A percentile compares a stretch with the other conserved stretches of the same genome.
phyloP scores from a whole-genome alignment of 2,113 vertebrate species.

The Leptocoma aspasia region DNA sequence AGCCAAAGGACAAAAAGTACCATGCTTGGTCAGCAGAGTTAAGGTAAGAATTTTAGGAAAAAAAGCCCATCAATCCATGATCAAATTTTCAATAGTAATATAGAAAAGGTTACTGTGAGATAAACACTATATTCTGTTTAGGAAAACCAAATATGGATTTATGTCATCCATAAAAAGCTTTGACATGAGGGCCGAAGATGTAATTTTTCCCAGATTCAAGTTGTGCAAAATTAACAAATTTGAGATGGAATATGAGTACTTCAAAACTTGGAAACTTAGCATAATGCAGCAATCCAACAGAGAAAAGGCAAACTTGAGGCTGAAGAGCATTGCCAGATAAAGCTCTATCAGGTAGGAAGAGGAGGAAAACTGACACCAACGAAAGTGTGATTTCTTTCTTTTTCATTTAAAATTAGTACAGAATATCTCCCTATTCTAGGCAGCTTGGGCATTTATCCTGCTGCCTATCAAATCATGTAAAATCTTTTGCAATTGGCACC shows the following conservation, averaged over 20 bases:
- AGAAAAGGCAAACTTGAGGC: conserved; percentile 10
- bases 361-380: background rate
- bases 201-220: background rate
- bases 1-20: background rate
- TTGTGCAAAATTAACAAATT: background rate
- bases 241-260: background rate
- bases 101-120: background rate
- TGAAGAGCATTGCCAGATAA: background rate
- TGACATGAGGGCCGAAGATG: background rate
- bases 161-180: background rate
- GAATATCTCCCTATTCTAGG: background rate
- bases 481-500: background rate
- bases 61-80: background rate
- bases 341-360: background rate
- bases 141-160: background rate
- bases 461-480: background rate
- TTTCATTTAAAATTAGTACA: conserved; percentile 1
- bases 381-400: background rate
- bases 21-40: background rate
- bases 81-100: background rate
- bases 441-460: background rate
- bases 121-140: background rate
- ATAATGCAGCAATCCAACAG: background rate
- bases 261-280: background rate
- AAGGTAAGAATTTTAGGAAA: background rate